Conservation (phyloP, 2,797 vertebrate genomes). For the Clarias platycephalus region DNA sequence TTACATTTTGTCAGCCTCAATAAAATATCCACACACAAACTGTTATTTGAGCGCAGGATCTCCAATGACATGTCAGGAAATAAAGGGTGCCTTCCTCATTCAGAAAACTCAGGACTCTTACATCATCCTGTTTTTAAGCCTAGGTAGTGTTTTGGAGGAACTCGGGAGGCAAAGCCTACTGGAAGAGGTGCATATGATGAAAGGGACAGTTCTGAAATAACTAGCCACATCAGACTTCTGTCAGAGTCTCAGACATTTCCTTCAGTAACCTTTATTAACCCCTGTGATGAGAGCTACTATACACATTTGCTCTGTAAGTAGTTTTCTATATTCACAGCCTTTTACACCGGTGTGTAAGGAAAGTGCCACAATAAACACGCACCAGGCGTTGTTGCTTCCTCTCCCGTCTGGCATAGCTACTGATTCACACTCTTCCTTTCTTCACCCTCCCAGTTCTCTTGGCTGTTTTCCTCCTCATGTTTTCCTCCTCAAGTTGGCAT, state of each 20-base stretch:
- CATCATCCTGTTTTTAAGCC: not conserved
- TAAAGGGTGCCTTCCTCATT: not conserved
- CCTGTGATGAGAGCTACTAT: not conserved
- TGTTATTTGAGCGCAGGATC: not conserved
- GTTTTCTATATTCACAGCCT: not conserved
- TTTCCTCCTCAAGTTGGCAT: not conserved
- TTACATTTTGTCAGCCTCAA: not conserved
- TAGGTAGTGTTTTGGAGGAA: not conserved
- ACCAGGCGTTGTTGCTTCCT: not conserved
- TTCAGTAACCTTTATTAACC: not conserved
- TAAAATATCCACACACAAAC: not conserved
- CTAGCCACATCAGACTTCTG: not conserved
- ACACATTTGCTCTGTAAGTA: not conserved
- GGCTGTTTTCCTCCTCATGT: conserved; percentile 10
- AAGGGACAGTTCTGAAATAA: not conserved
- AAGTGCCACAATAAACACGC: not conserved
- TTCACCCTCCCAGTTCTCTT: conserved; percentile 7
- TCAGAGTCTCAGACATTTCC: not conserved
- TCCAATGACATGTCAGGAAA: not conserved
- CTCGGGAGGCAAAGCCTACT: not conserved
- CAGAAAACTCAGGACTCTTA: not conserved
- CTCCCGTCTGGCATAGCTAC: not conserved
- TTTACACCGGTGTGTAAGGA: not conserved
- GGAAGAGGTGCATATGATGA: not conserved
- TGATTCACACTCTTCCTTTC: not conserved